phyloP scores from a whole-genome alignment of 2,888 invertebrate genomes.

The Petrolisthes cinctipes region DNA sequence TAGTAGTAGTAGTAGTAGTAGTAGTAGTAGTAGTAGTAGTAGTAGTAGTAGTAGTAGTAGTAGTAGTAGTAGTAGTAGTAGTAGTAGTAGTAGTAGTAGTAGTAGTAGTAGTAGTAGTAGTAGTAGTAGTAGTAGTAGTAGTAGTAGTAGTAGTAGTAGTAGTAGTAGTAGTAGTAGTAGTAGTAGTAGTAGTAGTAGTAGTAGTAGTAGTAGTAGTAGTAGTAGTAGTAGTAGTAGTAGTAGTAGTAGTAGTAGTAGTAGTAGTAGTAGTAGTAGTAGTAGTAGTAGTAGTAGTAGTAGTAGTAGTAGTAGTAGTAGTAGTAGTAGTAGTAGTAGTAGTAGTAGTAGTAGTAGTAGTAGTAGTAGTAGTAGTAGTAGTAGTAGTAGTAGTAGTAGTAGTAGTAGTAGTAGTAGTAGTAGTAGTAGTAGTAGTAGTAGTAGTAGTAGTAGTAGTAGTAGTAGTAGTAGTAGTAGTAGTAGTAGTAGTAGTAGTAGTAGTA shows the following conservation, averaged over 20 bases:
- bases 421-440: not conserved
- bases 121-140: not conserved
- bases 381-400: not conserved
- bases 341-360: not conserved
- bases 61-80: not conserved
- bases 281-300: conserved; percentile 2
- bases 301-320: not conserved
- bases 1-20: not conserved
- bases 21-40: conserved; percentile 1
- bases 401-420: not conserved
- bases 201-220: conserved; percentile 10
- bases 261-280: not conserved
- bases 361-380: conserved; percentile 2
- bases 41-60: not conserved
- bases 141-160: not conserved
- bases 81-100: not conserved
- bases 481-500: not conserved
- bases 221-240: not conserved
- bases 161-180: not conserved
- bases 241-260: not conserved
- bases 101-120: not conserved
- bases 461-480: not conserved
- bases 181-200: not conserved
- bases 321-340: not conserved
- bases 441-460: not conserved